A percentile compares a stretch with the other conserved stretches of the same genome.
Evolutionary conservation across 2,888 invertebrate species (phyloP).

Genomic region (Plebejus anna): DNA sequence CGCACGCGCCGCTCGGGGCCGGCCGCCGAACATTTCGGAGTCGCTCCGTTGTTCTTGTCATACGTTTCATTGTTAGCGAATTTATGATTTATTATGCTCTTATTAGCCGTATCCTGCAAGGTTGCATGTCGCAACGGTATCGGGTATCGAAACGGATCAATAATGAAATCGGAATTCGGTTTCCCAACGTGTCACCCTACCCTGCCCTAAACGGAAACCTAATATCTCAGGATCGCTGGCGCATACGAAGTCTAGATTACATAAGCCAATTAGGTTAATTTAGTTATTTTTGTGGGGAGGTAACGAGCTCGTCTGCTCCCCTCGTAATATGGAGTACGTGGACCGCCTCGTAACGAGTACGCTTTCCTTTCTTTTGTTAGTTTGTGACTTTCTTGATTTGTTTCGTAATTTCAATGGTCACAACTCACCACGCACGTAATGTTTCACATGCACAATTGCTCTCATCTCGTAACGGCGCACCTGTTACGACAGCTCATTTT

Average conservation of each 20-base stretch:
- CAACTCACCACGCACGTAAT: conserved; percentile 59
- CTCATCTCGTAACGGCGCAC: conserved; percentile 60
- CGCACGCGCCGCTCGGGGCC: conserved; percentile 70
- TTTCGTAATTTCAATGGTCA: conserved; percentile 67
- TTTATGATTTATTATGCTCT: conserved; percentile 64
- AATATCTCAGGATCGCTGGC: neutral
- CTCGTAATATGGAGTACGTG: conserved; percentile 44
- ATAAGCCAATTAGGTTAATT: conserved; percentile 19
- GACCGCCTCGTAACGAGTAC: conserved; percentile 51
- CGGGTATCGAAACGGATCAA: conserved; percentile 32
- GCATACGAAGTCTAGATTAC: conserved; percentile 11
- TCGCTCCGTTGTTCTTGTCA: conserved; percentile 59
- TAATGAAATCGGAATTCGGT: conserved; percentile 29
- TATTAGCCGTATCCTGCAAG: conserved; percentile 58
- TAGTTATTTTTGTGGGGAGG: neutral
- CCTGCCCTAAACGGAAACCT: neutral
- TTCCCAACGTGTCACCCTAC: conserved; percentile 24
- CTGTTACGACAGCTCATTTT: conserved; percentile 59
- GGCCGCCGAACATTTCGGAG: conserved; percentile 54
- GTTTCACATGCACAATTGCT: conserved; percentile 55
- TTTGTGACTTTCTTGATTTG: conserved; percentile 65
- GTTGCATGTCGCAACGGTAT: conserved; percentile 53
- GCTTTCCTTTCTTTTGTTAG: conserved; percentile 64
- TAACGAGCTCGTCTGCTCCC: conserved; percentile 24
- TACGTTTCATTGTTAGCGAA: conserved; percentile 63